A percentile compares a stretch with the other conserved stretches of the same genome.
phyloP scores from a whole-genome alignment of 2,888 invertebrate species.

The Ctenicera cuprea region DNA sequence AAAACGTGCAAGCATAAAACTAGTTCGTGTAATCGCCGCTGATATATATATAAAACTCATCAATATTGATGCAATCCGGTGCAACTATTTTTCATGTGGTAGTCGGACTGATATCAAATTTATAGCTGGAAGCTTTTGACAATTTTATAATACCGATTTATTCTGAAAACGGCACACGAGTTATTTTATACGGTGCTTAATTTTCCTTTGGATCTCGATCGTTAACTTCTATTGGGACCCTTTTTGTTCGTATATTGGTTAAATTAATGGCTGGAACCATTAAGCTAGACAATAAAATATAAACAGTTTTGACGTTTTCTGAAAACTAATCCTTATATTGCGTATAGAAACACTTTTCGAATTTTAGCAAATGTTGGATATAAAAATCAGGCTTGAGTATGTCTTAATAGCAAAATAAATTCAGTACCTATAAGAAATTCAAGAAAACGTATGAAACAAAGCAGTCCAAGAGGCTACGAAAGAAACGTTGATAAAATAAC shows the following conservation, averaged over 20 bases:
- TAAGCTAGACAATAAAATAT: slow-evolving; percentile 8
- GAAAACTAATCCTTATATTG: neutral
- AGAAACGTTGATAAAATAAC: no score
- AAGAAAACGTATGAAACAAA: no score
- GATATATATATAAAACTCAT: no score
- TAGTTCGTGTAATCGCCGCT: neutral
- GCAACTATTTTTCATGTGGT: slow-evolving; percentile 23
- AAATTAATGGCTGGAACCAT: slow-evolving; percentile 4
- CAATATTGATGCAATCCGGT: neutral
- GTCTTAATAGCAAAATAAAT: no score
- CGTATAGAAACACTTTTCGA: neutral
- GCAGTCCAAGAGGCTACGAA: no score
- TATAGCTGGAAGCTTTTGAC: slow-evolving; percentile 8
- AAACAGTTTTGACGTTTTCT: slow-evolving; percentile 8
- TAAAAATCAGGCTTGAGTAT: no score
- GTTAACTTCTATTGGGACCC: slow-evolving; percentile 7
- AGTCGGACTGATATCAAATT: slow-evolving; percentile 4
- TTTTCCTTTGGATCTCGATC: slow-evolving; percentile 8
- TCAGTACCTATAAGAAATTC: no score
- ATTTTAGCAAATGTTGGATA: no score
- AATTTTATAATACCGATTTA: slow-evolving; percentile 18
- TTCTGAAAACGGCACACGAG: slow-evolving; percentile 2
- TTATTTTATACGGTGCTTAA: slow-evolving; percentile 2
- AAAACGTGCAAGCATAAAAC: slow-evolving; percentile 2
- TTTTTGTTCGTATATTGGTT: neutral